phyloP scores from a whole-genome alignment of 2,888 invertebrate species.

The Lottia gigantea region DNA sequence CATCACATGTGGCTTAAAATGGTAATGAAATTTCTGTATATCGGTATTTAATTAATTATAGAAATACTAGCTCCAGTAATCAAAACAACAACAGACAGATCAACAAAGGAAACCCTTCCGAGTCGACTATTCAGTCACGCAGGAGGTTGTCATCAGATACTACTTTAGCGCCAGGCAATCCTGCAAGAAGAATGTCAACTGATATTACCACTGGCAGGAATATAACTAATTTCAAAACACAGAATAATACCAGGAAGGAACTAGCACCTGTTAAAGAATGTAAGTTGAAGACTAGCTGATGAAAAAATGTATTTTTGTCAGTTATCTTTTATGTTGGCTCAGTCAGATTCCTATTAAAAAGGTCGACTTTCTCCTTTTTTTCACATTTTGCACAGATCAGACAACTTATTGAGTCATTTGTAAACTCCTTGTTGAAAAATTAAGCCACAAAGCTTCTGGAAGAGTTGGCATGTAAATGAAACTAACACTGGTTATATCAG shows the following conservation, averaged over 20 bases:
- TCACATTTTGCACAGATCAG: too few species aligned
- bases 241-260: constrained; percentile 39
- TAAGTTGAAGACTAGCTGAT: constrained; percentile 26
- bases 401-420: too few species aligned
- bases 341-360: too few species aligned
- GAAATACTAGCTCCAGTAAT: constrained; percentile 18
- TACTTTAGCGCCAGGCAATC: constrained; percentile 1
- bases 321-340: too few species aligned
- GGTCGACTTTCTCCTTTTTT: too few species aligned
- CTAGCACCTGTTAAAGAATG: constrained; percentile 59
- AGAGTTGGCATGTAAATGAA: neutral
- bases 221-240: constrained; percentile 3
- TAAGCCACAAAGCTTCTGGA: too few species aligned
- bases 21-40: too few species aligned
- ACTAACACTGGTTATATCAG: too few species aligned
- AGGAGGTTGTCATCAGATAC: neutral
- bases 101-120: neutral
- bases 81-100: constrained; percentile 20
- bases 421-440: too few species aligned
- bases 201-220: constrained; percentile 19
- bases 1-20: too few species aligned
- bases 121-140: constrained; percentile 5
- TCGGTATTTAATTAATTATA: neutral
- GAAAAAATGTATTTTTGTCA: too few species aligned
- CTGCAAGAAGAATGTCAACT: constrained; percentile 7